Evolutionary conservation across 2,888 invertebrate genomes (phyloP).

Genomic region (Acanthosepion pharaonis): DNA sequence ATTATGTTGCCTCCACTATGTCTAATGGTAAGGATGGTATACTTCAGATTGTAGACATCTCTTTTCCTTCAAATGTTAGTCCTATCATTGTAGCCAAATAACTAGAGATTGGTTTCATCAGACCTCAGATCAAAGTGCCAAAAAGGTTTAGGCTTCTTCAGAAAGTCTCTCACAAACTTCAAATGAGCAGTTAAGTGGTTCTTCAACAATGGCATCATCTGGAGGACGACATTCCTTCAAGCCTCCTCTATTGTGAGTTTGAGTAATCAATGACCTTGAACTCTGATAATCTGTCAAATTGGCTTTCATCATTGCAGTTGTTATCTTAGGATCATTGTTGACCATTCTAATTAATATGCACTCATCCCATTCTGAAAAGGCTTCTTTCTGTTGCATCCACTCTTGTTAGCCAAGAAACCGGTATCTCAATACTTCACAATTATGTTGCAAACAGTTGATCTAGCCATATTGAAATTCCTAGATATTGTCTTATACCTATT

Average conservation of each 20-base stretch:
- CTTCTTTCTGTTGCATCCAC: neutral
- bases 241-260: neutral
- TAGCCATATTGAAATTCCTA: neutral
- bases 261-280: too few species aligned
- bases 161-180: neutral
- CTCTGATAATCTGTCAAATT: neutral
- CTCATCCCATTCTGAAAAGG: neutral
- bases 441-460: neutral
- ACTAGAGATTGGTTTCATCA: neutral
- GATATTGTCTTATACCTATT: neutral
- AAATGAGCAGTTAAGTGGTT: neutral
- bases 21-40: too few species aligned
- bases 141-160: neutral
- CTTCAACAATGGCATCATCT: neutral
- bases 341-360: neutral
- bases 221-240: neutral
- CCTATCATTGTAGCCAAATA: neutral
- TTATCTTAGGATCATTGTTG: neutral
- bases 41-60: too few species aligned
- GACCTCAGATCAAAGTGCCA: neutral
- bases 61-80: neutral
- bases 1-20: too few species aligned
- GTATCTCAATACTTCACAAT: neutral
- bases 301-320: neutral
- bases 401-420: neutral